Evolutionary conservation across 2,113 vertebrate species (phyloP).

Genomic region (Triplophysa tibetana): DNA sequence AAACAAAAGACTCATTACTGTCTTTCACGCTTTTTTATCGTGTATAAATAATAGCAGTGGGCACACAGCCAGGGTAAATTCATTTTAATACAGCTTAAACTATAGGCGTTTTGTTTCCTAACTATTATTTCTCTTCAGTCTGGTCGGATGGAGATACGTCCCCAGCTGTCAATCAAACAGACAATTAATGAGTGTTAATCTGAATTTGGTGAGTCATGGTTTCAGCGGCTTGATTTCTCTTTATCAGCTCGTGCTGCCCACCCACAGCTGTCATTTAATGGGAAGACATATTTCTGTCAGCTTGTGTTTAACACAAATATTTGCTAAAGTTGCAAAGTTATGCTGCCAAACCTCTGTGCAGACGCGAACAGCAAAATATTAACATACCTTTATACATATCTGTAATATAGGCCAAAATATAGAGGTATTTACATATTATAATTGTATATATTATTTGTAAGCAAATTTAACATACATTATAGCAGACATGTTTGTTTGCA

Average conservation of each 20-base stretch:
- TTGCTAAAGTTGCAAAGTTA: background rate
- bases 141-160: constrained; percentile 51
- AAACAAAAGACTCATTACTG: constrained; percentile 27
- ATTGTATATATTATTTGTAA: no score
- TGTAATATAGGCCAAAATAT: no score
- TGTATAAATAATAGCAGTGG: constrained; percentile 13
- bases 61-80: constrained; percentile 21
- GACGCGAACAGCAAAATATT: background rate
- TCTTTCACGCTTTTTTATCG: background rate
- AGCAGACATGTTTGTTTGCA: no score
- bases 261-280: constrained; percentile 1
- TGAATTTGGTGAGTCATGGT: constrained; percentile 36
- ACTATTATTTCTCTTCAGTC: constrained; percentile 33
- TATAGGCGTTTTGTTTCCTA: constrained; percentile 29
- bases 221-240: constrained; percentile 23
- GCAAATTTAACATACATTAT: no score
- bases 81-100: constrained; percentile 4
- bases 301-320: background rate
- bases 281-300: background rate
- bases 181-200: background rate
- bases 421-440: no score
- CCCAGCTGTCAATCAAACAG: constrained; percentile 48
- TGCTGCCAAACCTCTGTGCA: constrained; percentile 11
- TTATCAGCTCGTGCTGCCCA: background rate
- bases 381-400: no score